A percentile compares a stretch with the other conserved stretches of the same genome.
These are phyloP conservation scores for Megalonaias nervosa DNA, from an alignment of 1,140 invertebrate species.

Conservation along the genomic window DNA sequence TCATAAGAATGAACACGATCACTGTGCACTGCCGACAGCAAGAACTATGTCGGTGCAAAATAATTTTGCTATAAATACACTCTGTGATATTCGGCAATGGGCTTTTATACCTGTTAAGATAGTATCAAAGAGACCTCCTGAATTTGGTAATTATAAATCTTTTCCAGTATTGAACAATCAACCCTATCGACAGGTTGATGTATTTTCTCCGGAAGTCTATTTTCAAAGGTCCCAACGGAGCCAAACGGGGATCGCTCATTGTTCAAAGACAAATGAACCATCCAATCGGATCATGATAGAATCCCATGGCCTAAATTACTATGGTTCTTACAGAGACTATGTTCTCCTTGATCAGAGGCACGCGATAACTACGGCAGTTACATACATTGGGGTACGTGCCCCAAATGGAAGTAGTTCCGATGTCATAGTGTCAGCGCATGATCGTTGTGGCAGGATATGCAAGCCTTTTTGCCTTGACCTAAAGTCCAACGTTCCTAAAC, in stretches of 20 bases:
- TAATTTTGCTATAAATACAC: conserved; percentile 29
- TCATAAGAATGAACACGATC: conserved; percentile 9
- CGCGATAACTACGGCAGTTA: conserved; percentile 22
- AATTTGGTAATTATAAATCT: conserved; percentile 34
- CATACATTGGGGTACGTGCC: conserved; percentile 24
- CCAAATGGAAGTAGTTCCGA: conserved; percentile 31
- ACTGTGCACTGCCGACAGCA: conserved; percentile 10
- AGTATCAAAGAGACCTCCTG: conserved; percentile 28
- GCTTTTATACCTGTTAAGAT: conserved; percentile 35
- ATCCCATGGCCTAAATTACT: conserved; percentile 36
- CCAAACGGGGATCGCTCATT: conserved; percentile 21
- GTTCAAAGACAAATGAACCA: conserved; percentile 21
- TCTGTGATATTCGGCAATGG: conserved; percentile 35
- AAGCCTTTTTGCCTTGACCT: conserved; percentile 23
- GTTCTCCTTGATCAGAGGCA: conserved; percentile 33
- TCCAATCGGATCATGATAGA: conserved; percentile 29
- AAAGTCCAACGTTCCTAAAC: conserved; percentile 6
- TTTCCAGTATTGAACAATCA: conserved; percentile 31
- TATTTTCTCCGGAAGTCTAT: conserved; percentile 27
- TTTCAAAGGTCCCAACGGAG: conserved; percentile 9
- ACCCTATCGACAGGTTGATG: conserved; percentile 24
- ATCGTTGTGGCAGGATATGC: conserved; percentile 31
- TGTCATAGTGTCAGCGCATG: conserved; percentile 30
- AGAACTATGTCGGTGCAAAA: conserved; percentile 28
- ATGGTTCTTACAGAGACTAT: conserved; percentile 36